Conservation (phyloP, 2,888 invertebrate genomes). For the Dilophus febrilis region DNA sequence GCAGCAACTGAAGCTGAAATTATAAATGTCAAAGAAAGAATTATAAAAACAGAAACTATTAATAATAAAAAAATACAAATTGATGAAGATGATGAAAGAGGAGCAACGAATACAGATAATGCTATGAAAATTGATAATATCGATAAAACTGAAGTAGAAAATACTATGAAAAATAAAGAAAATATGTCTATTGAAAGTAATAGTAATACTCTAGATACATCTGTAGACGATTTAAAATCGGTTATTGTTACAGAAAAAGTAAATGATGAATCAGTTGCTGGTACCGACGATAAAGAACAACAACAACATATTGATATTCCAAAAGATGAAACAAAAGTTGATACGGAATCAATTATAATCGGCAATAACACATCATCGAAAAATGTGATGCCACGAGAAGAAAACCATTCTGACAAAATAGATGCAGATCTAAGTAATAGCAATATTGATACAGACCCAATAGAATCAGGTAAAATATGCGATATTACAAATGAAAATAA, state of each 20-base stretch:
- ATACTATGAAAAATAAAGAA: conserved; percentile 17
- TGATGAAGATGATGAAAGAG: conserved; percentile 33
- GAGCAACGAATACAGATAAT: conserved; percentile 22
- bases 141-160: conserved; percentile 31
- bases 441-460: too few species aligned
- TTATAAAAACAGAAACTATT: conserved; percentile 43
- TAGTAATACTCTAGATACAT: not conserved
- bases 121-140: conserved; percentile 17
- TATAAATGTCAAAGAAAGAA: conserved; percentile 41
- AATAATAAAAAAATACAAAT: conserved; percentile 45
- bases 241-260: conserved; percentile 13
- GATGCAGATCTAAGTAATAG: too few species aligned
- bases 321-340: conserved; percentile 19
- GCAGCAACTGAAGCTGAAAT: conserved; percentile 16
- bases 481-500: too few species aligned
- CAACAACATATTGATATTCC: too few species aligned
- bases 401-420: too few species aligned
- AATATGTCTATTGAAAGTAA: too few species aligned
- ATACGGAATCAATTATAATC: too few species aligned
- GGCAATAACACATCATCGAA: too few species aligned
- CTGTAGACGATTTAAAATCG: conserved; percentile 13
- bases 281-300: conserved; percentile 13
- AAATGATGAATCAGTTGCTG: conserved; percentile 12
- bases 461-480: too few species aligned
- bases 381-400: too few species aligned